phyloP scores from a whole-genome alignment of 2,888 invertebrate species.

The Parapristionchus giblindavisi region DNA sequence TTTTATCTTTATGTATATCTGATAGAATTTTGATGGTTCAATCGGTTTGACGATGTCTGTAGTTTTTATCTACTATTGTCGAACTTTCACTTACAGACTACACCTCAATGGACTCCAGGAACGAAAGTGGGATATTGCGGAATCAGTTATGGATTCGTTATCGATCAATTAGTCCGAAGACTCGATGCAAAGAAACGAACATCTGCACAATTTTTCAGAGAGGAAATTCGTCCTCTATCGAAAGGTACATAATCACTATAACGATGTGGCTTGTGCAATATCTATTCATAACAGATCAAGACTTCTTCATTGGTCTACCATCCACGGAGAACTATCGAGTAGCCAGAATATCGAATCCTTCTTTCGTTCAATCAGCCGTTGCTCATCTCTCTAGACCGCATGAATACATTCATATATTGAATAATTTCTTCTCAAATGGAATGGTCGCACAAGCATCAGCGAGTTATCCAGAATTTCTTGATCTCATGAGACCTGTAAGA shows the following conservation, averaged over 20 bases:
- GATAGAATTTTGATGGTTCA: too few relatives aligned
- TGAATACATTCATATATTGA: background rate
- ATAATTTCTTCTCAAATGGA: conserved; percentile 8
- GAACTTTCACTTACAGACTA: background rate
- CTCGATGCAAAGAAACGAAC: conserved; percentile 6
- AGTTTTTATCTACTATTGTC: background rate
- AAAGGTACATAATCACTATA: background rate
- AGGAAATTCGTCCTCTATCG: background rate
- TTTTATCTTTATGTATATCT: too few relatives aligned
- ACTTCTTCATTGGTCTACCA: conserved; percentile 8
- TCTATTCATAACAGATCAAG: background rate
- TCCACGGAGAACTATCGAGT: conserved; percentile 4
- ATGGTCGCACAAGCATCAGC: conserved; percentile 5
- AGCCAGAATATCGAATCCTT: conserved; percentile 18
- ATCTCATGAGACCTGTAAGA: conserved; percentile 25
- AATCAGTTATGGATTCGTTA: conserved; percentile 1
- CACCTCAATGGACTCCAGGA: conserved; percentile 6
- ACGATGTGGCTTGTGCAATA: background rate
- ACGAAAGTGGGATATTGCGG: conserved; percentile 25
- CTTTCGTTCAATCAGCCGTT: background rate
- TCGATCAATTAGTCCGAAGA: conserved; percentile 27
- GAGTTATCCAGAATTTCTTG: conserved; percentile 16
- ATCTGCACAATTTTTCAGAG: background rate
- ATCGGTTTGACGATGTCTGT: background rate
- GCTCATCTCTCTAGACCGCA: conserved; percentile 6